Percentiles rank a stretch among this genome's conserved stretches.
Evolutionary conservation across 2,888 invertebrate genomes (phyloP).

Genomic region (Polyploca ridens): DNA sequence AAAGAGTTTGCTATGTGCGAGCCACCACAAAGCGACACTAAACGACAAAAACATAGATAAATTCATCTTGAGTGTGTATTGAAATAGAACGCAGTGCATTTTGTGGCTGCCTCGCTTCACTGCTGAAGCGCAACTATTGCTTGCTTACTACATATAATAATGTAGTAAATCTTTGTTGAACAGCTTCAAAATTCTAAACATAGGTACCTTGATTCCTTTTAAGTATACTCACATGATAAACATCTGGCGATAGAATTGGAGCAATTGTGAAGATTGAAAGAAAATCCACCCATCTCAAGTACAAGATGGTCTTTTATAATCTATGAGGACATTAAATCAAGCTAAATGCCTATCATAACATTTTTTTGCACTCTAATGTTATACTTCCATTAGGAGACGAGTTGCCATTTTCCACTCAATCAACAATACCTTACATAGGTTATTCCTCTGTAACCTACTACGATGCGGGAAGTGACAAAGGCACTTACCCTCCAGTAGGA

Average conservation of each 20-base stretch:
- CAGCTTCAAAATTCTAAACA: not conserved
- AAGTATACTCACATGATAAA: not conserved
- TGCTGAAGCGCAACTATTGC: constrained; percentile 32
- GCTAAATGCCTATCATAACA: not conserved
- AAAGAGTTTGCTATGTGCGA: not conserved
- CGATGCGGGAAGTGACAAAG: constrained; percentile 21
- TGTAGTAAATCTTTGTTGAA: not conserved
- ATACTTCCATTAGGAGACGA: not conserved
- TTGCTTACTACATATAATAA: constrained; percentile 9
- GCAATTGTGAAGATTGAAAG: not conserved
- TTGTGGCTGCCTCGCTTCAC: constrained; percentile 36
- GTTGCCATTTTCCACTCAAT: constrained; percentile 1
- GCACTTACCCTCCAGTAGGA: constrained; percentile 54
- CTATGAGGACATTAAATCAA: not conserved
- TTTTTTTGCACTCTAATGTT: not conserved
- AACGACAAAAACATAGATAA: constrained; percentile 6
- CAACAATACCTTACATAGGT: constrained; percentile 5
- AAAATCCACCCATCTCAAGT: not conserved
- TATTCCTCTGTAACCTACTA: not conserved
- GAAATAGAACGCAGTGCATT: constrained; percentile 19
- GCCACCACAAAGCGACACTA: constrained; percentile 5
- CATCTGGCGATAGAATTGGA: not conserved
- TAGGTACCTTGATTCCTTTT: constrained; percentile 1
- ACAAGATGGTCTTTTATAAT: not conserved
- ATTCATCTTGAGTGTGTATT: not conserved